A percentile compares a stretch with the other conserved stretches of the same genome.
Conservation (phyloP, 2,113 vertebrate species). For the Sinocyclocheilus rhinocerous region DNA sequence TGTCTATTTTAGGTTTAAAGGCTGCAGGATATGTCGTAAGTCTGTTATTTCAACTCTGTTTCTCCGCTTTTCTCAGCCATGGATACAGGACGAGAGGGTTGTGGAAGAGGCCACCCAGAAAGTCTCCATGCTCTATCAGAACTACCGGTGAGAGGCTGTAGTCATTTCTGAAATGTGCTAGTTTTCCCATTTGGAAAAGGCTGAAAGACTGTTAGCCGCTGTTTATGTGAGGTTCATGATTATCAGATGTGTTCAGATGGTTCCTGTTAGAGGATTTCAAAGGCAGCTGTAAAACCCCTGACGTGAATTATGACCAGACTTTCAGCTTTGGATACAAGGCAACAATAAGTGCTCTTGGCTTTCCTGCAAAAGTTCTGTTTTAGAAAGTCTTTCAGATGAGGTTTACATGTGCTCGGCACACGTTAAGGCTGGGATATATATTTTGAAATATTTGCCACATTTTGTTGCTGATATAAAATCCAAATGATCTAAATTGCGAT, state of each 20-base stretch:
- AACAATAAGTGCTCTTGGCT: not conserved
- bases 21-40: not conserved
- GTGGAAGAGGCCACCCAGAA: conserved; percentile 96
- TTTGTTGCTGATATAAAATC: not conserved
- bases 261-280: conserved; percentile 23
- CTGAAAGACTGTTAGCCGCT: not conserved
- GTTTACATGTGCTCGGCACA: not conserved
- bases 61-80: conserved; percentile 76
- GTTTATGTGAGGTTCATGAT: not conserved
- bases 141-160: conserved; percentile 81
- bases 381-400: not conserved
- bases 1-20: not conserved
- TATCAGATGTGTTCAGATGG: not conserved
- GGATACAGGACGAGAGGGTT: conserved; percentile 95
- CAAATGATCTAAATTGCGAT: not conserved
- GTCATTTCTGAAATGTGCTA: not conserved
- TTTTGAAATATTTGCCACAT: not conserved
- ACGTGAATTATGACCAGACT: not conserved
- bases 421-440: not conserved
- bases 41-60: not conserved
- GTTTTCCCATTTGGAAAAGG: no score
- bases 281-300: not conserved
- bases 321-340: not conserved
- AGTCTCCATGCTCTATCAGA: conserved; percentile 93
- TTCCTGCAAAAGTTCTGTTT: not conserved